phyloP scores from a whole-genome alignment of 2,113 vertebrate species.

The Cranoglanis bouderius region DNA sequence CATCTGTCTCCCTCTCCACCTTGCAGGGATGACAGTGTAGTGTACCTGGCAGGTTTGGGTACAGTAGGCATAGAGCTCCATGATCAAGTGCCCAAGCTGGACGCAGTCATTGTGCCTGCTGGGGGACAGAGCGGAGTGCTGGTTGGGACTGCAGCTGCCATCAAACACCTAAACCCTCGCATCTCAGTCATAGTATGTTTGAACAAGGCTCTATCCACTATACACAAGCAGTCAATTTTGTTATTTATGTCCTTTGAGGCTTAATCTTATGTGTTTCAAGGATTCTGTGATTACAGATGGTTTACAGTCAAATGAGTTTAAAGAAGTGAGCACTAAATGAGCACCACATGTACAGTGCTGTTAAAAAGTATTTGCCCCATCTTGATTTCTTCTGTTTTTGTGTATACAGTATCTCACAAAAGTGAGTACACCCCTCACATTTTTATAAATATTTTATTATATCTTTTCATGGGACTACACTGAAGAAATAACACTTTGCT shows the following conservation, averaged over 20 bases:
- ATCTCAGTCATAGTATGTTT: constrained; percentile 84
- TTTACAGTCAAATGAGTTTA: neutral
- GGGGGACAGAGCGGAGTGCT: constrained; percentile 82
- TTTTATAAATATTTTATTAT: no score
- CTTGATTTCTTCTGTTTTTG: no score
- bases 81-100: constrained; percentile 85
- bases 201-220: neutral
- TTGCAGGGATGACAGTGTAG: constrained; percentile 77
- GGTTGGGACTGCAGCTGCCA: constrained; percentile 80
- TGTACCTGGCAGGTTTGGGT: constrained; percentile 85
- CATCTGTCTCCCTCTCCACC: constrained; percentile 40
- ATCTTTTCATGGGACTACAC: no score
- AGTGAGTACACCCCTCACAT: no score
- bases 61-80: constrained; percentile 86
- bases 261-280: neutral
- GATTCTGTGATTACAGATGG: neutral
- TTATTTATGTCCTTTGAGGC: neutral
- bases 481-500: no score
- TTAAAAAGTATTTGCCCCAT: no score
- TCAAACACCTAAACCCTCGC: constrained; percentile 84
- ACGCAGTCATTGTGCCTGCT: constrained; percentile 83
- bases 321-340: neutral
- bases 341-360: neutral
- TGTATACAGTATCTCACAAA: no score
- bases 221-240: neutral